Evolutionary conservation across 2,113 vertebrate genomes (phyloP).

Genomic region (Himantopus leucocephalus): DNA sequence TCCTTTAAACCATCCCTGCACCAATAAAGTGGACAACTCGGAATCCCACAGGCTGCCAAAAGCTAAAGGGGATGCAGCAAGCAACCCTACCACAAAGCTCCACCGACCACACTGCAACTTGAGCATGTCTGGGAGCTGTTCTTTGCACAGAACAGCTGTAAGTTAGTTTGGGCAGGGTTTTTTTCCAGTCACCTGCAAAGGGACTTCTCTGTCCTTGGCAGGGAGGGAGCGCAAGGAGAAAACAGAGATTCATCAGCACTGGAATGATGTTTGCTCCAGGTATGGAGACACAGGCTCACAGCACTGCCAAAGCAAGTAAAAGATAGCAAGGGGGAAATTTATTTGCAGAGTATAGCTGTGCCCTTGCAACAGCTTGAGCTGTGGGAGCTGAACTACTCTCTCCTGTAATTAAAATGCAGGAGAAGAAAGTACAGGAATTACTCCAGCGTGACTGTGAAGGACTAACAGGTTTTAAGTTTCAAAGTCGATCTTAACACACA

Average conservation of each 20-base stretch:
- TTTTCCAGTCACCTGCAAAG: neutral
- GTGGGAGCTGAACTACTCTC: neutral
- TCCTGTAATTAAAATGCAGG: neutral
- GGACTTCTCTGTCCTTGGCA: neutral
- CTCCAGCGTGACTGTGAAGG: neutral
- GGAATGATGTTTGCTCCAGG: neutral
- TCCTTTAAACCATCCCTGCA: neutral
- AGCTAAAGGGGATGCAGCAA: neutral
- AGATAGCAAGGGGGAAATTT: neutral
- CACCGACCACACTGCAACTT: fast-evolving
- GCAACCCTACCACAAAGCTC: neutral
- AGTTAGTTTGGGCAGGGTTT: neutral
- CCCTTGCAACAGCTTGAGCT: neutral
- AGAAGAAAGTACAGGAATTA: neutral
- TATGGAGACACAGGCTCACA: neutral
- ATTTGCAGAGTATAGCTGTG: neutral
- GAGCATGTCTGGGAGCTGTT: neutral
- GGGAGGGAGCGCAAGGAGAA: neutral
- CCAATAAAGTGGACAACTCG: neutral
- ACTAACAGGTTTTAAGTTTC: neutral
- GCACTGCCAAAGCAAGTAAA: neutral
- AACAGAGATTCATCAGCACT: neutral
- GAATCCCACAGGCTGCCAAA: neutral
- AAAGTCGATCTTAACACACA: neutral
- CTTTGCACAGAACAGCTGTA: neutral